Conservation (phyloP, 2,797 vertebrate species). For the Apogon talboti region DNA sequence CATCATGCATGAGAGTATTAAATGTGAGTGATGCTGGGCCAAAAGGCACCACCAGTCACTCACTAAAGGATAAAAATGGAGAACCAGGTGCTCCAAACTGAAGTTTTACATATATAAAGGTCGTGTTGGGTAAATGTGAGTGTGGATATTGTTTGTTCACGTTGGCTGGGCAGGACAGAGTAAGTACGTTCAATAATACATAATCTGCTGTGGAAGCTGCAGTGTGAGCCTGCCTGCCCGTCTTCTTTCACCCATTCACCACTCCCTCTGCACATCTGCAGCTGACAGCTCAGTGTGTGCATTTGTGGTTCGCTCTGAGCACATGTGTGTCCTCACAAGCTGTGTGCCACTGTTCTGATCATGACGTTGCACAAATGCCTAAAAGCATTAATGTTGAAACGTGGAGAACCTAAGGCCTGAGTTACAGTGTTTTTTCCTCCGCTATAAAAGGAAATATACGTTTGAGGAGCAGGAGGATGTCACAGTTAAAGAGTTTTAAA, state of each 20-base stretch:
- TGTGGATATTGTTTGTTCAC: background rate
- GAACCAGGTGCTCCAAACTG: too few relatives aligned
- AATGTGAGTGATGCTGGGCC: too few relatives aligned
- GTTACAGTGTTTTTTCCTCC: too few relatives aligned
- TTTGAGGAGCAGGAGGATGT: too few relatives aligned
- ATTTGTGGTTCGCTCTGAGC: background rate
- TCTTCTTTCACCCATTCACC: background rate
- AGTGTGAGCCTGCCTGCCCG: background rate
- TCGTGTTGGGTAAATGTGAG: background rate
- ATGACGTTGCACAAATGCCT: too few relatives aligned
- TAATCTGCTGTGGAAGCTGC: constrained; percentile 19
- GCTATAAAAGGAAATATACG: too few relatives aligned
- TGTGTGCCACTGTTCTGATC: background rate
- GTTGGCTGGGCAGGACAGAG: constrained; percentile 1
- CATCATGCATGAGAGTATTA: too few relatives aligned
- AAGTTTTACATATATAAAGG: background rate
- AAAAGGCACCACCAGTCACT: too few relatives aligned
- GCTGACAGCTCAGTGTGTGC: constrained; percentile 43
- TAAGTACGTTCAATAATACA: constrained; percentile 48
- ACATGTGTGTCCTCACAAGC: background rate
- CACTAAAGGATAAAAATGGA: too few relatives aligned
- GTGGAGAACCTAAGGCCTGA: too few relatives aligned
- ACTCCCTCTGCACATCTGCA: constrained; percentile 50
- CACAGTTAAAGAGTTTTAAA: too few relatives aligned
- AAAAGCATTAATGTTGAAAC: too few relatives aligned